Evolutionary conservation across 2,888 invertebrate species (phyloP).

Genomic region (Monochamus alternatus): DNA sequence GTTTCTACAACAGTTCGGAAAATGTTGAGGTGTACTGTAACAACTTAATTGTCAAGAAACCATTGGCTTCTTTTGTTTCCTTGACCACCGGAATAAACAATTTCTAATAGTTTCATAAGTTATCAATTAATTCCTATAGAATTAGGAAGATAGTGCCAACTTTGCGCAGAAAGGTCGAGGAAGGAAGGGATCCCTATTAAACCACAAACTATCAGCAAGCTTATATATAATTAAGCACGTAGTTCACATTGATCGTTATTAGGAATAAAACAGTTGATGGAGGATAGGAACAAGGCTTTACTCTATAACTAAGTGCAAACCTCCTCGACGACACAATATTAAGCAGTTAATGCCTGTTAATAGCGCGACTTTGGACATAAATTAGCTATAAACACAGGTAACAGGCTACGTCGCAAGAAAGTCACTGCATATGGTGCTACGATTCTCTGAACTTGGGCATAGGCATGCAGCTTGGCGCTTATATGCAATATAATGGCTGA

Average conservation of each 20-base stretch:
- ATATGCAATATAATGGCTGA: neutral
- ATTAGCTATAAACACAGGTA: conserved; percentile 64
- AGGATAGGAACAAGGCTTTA: conserved; percentile 48
- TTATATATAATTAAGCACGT: conserved; percentile 45
- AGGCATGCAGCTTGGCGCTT: neutral
- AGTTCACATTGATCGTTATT: conserved; percentile 52
- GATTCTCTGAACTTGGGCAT: neutral
- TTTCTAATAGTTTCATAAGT: neutral
- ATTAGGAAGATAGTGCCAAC: neutral
- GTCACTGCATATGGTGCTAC: conserved; percentile 37
- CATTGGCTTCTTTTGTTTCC: too few relatives aligned
- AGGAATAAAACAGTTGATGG: conserved; percentile 49
- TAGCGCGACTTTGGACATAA: conserved; percentile 65
- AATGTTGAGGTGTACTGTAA: too few relatives aligned
- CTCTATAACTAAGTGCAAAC: conserved; percentile 60
- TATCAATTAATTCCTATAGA: neutral
- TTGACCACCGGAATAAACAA: neutral
- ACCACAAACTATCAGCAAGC: conserved; percentile 24
- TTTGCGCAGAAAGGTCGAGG: neutral
- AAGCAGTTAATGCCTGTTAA: conserved; percentile 67
- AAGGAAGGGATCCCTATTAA: neutral
- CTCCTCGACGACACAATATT: conserved; percentile 63
- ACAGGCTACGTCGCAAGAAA: conserved; percentile 40
- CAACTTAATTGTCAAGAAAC: too few relatives aligned
- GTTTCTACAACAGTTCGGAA: too few relatives aligned